phyloP scores from a whole-genome alignment of 2,113 vertebrate genomes.

The Indri indri region DNA sequence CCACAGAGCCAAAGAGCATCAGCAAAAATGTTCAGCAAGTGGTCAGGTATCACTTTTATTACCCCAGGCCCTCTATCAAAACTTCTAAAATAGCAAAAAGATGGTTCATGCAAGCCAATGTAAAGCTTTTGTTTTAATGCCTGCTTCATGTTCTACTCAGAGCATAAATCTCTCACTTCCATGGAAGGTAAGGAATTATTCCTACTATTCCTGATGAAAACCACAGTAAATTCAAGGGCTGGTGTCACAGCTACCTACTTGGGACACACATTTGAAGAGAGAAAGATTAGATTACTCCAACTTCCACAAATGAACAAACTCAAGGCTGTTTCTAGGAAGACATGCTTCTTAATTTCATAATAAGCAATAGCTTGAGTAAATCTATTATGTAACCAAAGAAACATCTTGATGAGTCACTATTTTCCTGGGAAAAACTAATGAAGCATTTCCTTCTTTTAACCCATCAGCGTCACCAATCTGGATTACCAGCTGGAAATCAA shows the following conservation, averaged over 20 bases:
- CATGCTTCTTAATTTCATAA: not conserved
- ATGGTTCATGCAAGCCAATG: not conserved
- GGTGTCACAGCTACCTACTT: not conserved
- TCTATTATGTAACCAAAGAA: not conserved
- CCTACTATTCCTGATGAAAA: not conserved
- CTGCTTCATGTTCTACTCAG: not conserved
- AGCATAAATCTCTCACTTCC: not conserved
- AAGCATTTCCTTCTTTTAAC: constrained; percentile 25
- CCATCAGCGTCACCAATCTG: not conserved
- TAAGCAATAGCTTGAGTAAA: not conserved
- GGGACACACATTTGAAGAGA: not conserved
- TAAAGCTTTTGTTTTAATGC: not conserved
- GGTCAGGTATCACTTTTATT: not conserved
- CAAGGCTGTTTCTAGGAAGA: constrained; percentile 24
- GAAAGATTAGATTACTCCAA: not conserved
- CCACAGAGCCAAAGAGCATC: not conserved
- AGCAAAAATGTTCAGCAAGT: not conserved
- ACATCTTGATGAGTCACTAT: not conserved
- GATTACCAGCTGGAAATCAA: not conserved
- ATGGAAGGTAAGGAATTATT: not conserved
- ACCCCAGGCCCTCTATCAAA: not conserved
- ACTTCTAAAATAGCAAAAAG: not conserved
- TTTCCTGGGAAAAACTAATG: constrained; percentile 25
- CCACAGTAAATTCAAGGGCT: not conserved
- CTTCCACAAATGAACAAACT: not conserved